Conservation (phyloP, 2,888 invertebrate species). For the Aporophyla nigra region DNA sequence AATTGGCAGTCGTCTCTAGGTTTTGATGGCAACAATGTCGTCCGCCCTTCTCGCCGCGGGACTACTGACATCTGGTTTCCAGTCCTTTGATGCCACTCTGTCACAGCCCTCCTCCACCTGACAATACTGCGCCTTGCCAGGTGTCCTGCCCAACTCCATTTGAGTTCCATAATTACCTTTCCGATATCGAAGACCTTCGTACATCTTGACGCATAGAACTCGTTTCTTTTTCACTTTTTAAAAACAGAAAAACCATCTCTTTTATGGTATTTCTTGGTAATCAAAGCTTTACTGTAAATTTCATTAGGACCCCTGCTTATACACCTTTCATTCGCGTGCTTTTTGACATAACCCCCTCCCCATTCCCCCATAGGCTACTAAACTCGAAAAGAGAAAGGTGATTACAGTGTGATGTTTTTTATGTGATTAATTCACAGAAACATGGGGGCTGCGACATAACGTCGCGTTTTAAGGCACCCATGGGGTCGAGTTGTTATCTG, state of each 20-base stretch:
- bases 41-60: too few species aligned
- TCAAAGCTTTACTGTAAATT: not conserved
- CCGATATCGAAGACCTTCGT: not conserved
- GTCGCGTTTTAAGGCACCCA: conserved; percentile 42
- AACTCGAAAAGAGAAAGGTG: conserved; percentile 18
- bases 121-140: too few species aligned
- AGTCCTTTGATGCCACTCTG: too few species aligned
- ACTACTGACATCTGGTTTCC: too few species aligned
- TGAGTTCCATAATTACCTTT: not conserved
- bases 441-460: conserved; percentile 23
- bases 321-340: conserved; percentile 4
- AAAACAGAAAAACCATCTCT: not conserved
- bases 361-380: conserved; percentile 14
- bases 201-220: not conserved
- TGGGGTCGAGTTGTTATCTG: conserved; percentile 44
- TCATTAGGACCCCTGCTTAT: not conserved
- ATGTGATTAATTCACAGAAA: conserved; percentile 55
- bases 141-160: not conserved
- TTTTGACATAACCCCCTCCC: not conserved
- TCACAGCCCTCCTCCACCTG: not conserved
- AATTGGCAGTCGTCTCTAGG: too few species aligned
- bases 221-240: not conserved
- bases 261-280: not conserved
- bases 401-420: conserved; percentile 33
- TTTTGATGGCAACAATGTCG: too few species aligned